Conservation (phyloP, 2,797 vertebrate species). For the Thalassophryne amazonica region DNA sequence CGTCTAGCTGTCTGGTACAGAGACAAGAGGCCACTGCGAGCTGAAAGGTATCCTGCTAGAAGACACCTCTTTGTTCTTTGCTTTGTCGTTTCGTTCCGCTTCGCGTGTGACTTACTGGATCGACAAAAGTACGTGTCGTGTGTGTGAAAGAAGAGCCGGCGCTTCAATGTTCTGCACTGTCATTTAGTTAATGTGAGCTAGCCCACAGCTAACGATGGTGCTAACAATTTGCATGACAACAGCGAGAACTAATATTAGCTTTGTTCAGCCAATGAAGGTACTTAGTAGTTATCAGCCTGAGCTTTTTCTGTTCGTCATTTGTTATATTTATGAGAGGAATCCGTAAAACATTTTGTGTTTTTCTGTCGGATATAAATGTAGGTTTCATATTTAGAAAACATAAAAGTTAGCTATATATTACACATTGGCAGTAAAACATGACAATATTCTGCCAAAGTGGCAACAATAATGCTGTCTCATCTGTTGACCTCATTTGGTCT, state of each 20-base stretch:
- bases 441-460: too few species aligned
- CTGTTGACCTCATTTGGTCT: too few species aligned
- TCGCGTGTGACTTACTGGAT: not conserved
- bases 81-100: slow-evolving; percentile 18
- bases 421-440: too few species aligned
- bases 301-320: too few species aligned
- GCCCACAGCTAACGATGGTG: slow-evolving; percentile 65
- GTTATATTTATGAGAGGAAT: not conserved
- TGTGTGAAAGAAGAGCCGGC: slow-evolving; percentile 2
- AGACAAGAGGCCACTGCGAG: slow-evolving; percentile 71
- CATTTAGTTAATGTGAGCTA: slow-evolving; percentile 55
- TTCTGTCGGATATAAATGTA: too few species aligned
- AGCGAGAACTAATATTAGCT: slow-evolving; percentile 77
- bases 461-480: too few species aligned
- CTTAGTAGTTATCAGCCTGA: too few species aligned
- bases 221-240: slow-evolving; percentile 79
- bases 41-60: slow-evolving; percentile 64
- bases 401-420: too few species aligned
- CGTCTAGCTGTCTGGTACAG: slow-evolving; percentile 71
- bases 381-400: too few species aligned
- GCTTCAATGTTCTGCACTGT: slow-evolving; percentile 47
- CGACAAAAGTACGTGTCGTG: slow-evolving; percentile 6
- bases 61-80: slow-evolving; percentile 46
- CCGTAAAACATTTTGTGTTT: too few species aligned
- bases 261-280: slow-evolving; percentile 61